Evolutionary conservation across 2,888 invertebrate genomes (phyloP).

Genomic region (Drosophila diplacantha): DNA sequence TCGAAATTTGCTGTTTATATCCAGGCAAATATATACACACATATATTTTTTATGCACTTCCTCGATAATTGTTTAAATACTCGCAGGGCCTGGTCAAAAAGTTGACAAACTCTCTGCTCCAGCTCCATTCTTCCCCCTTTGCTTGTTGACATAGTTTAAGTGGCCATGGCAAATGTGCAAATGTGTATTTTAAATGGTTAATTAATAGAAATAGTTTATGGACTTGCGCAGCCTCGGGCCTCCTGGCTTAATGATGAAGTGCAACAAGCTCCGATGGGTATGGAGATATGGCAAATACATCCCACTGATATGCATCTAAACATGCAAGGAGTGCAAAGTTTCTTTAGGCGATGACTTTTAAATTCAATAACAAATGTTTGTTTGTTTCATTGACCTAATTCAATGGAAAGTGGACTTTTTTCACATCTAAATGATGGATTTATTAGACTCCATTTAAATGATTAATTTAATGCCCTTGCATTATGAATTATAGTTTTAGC

Average conservation of each 20-base stretch:
- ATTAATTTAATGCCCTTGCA: background rate
- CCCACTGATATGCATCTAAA: background rate
- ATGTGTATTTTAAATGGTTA: conserved; percentile 53
- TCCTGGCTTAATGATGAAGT: conserved; percentile 16
- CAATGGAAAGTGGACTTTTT: background rate
- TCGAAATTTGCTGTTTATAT: conserved; percentile 36
- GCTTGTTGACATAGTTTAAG: conserved; percentile 60
- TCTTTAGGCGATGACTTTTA: background rate
- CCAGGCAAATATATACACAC: conserved; percentile 26
- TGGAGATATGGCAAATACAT: background rate
- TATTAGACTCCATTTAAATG: background rate
- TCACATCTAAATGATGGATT: background rate
- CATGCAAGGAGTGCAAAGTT: background rate
- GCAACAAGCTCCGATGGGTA: conserved; percentile 7
- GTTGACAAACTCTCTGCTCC: conserved; percentile 52
- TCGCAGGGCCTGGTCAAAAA: conserved; percentile 49
- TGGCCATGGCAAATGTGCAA: conserved; percentile 51
- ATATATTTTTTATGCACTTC: conserved; percentile 38
- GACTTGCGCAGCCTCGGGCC: conserved; percentile 10
- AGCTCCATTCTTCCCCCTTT: conserved; percentile 33
- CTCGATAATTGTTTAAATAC: conserved; percentile 56
- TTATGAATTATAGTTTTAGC: too few relatives aligned
- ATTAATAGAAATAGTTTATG: conserved; percentile 56
- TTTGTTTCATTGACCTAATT: background rate
- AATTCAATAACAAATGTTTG: background rate